Base-by-base conservation (phyloP, 2,888 invertebrate genomes). In the Cyaniris semiargus region DNA sequence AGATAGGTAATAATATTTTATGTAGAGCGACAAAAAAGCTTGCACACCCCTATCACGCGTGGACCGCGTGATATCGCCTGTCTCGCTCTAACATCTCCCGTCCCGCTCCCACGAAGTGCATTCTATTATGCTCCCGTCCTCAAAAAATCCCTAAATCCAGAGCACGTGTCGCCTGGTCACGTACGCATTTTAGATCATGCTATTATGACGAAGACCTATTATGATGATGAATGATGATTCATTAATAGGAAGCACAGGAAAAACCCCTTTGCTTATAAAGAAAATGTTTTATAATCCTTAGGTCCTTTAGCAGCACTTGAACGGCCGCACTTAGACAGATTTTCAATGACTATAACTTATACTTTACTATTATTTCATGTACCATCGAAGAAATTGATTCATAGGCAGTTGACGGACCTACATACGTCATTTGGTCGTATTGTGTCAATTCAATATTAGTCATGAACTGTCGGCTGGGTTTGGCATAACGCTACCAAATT, bases 121-220 rank as follows among this genome's bases (percentile, higher is more conserved):
- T 34, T 48, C 56, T 15, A 66, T 58, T 70, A 10, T 53, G 72
- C 71, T 75, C 34, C 78, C 79, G 31, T 58, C 38, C 75, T 31
- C 72, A 60, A 23, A 78, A 76, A 76, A 70, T 48, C 78, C 70
- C 75, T 72, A n/a, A 53, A 72, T 48, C 38, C 70, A 15, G 76
- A 44, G 79, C 80, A 80, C 79, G 79, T 80, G 79, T 77, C 77
- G 76, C 10, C 27, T 34, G 53, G 79, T 80, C 81, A 81, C 81
- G 81, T 81, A 81, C 53, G 56, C 78, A 75, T 31, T 13, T 8
- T 27, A 34, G 31, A 71, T 38, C 70, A 38, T n/a, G 7, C n/a
- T 31, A 70, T 6, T 34, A 34, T 34, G n/a, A n/a, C n/a, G n/a
- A n/a, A n/a, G n/a, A n/a, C n/a, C n/a, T 34, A 34, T 6, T 5